A percentile compares a stretch with the other conserved stretches of the same genome.
Conservation (phyloP, 2,113 vertebrate genomes). For the Calidris pygmaea region DNA sequence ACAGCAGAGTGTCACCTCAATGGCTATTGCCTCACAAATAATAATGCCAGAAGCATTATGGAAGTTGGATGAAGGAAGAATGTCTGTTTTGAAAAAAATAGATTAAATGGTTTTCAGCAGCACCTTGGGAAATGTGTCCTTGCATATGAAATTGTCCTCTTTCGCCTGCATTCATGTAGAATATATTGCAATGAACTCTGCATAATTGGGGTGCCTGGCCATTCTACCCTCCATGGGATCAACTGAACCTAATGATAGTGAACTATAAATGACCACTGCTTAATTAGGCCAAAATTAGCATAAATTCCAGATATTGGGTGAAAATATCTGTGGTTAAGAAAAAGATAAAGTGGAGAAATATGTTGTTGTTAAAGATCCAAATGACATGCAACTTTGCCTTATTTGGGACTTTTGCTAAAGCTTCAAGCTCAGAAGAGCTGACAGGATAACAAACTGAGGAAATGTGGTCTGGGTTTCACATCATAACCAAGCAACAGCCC, state of each 20-base stretch:
- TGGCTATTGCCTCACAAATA: neutral
- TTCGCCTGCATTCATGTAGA: neutral
- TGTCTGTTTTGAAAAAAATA: neutral
- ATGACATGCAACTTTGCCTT: neutral
- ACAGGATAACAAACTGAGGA: neutral
- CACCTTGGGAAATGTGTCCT: neutral
- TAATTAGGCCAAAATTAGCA: neutral
- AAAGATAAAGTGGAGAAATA: neutral
- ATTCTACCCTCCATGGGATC: neutral
- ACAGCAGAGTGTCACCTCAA: neutral
- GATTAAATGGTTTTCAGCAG: neutral
- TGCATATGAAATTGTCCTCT: neutral
- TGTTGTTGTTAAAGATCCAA: neutral
- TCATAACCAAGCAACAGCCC: neutral
- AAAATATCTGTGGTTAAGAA: neutral
- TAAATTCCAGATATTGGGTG: neutral
- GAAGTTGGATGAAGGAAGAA: neutral
- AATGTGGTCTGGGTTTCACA: neutral
- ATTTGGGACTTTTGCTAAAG: neutral
- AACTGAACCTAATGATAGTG: neutral
- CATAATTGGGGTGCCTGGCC: neutral
- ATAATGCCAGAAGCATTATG: neutral
- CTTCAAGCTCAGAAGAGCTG: neutral
- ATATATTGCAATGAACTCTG: neutral
- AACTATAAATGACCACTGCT: neutral